Base-by-base conservation (phyloP, 2,113 vertebrate species). In the Myotis brandtii region DNA sequence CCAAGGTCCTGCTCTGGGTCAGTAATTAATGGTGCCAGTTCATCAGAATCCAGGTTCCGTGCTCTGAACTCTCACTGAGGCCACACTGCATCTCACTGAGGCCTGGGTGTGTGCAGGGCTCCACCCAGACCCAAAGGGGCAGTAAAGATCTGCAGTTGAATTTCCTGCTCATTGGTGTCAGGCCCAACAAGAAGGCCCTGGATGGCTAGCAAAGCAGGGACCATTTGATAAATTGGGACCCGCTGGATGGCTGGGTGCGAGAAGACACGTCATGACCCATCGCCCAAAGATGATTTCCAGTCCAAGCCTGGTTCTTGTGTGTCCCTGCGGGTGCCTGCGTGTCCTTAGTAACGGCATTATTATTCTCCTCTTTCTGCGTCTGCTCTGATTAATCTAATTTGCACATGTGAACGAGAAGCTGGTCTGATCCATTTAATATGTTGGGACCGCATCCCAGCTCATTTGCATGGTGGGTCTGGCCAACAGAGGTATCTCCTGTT, bases 301-400 rank as follows among this genome's bases (percentile, higher is more conserved):
- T 13, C 17, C 87, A 91, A 84, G 67, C 73, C 40, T 5, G 1
- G 25, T 30, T 67, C n/a, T 30, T 50, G 76, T 0, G 0, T 32
- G 34, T 89, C 75, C 69, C 95, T 30, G 6, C 0, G 12, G 95
- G 82, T 66, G 88, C 56, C 82, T 20, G 4, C 12, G 37, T 89
- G 84, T 96, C 91, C 94, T 96, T 69, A 97, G 96, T 86, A 94
- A 93, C 7, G 13, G 54, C 83, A 97, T 98, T 96, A 97, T 95
- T 96, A 86, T 96, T 89, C 95, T 95, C 75, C 77, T 95, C 97
- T 96, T 96, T 97, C 95, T 67, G 96, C 0, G 30, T 93, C 97
- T 96, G 91, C 66, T 87, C 90, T 98, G 98, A 98, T 98, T 98
- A 98, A 96, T 95, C 97, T 98, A 97, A 97, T 98, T 96, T 98